Evolutionary conservation across 1,140 invertebrate genomes (phyloP).

Genomic region (Diorhabda carinulata): DNA sequence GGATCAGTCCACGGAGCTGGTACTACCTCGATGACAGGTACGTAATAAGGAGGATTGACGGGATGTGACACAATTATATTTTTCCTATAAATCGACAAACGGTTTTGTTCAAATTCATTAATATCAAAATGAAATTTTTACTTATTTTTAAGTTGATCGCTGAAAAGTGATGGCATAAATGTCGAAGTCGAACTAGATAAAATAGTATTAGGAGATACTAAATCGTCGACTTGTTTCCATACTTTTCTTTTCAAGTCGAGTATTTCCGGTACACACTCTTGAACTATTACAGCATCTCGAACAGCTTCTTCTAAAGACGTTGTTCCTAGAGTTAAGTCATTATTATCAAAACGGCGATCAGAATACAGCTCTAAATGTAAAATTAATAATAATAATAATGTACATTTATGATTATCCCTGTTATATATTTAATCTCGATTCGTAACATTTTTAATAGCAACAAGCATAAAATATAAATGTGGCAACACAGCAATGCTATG

Average conservation of each 20-base stretch:
- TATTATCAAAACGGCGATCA: too few relatives aligned
- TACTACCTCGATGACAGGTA: conserved; percentile 90
- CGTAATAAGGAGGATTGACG: conserved; percentile 95
- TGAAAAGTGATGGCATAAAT: conserved; percentile 81
- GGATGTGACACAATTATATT: conserved; percentile 75
- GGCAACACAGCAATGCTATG: too few relatives aligned
- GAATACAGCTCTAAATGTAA: too few relatives aligned
- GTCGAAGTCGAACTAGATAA: conserved; percentile 90
- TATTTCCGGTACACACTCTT: conserved; percentile 91
- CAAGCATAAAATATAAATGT: too few relatives aligned
- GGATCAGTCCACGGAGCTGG: conserved; percentile 85
- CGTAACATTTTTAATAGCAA: too few relatives aligned
- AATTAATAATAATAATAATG: too few relatives aligned
- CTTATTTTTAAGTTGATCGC: conserved; percentile 72
- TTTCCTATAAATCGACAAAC: conserved; percentile 29
- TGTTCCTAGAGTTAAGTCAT: conserved; percentile 53
- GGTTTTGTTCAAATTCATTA: background rate
- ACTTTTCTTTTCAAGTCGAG: conserved; percentile 80
- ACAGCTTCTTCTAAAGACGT: conserved; percentile 62
- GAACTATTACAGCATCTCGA: conserved; percentile 70
- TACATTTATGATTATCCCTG: too few relatives aligned
- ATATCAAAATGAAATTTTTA: conserved; percentile 22
- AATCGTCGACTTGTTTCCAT: conserved; percentile 70
- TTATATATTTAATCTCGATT: too few relatives aligned
- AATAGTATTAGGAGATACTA: conserved; percentile 69